phyloP scores from a whole-genome alignment of 2,797 vertebrate species.

The Girardinus metallicus region DNA sequence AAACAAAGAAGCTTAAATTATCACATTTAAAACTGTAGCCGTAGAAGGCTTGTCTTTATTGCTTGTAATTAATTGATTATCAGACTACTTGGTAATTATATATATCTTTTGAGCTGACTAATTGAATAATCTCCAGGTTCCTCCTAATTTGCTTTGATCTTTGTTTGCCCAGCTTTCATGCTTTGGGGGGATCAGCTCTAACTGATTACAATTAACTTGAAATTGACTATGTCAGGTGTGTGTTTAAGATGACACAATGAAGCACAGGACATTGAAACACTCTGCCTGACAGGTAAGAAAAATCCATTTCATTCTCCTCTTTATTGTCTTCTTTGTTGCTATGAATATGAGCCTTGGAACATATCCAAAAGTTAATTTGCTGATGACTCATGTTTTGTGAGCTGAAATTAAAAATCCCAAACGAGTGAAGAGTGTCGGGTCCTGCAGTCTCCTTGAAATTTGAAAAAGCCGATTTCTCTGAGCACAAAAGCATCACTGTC shows the following conservation, averaged over 20 bases:
- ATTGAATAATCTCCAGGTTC: conserved; percentile 17
- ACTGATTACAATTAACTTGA: conserved; percentile 6
- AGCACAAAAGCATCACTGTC: conserved; percentile 65
- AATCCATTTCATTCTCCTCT: conserved; percentile 22
- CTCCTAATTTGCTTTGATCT: conserved; percentile 14
- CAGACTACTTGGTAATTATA: conserved; percentile 17
- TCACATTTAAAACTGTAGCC: conserved; percentile 3
- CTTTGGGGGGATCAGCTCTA: neutral
- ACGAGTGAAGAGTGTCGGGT: conserved; percentile 23
- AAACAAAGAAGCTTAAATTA: neutral
- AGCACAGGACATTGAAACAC: neutral
- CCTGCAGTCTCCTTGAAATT: conserved; percentile 34
- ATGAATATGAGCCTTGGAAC: conserved; percentile 40
- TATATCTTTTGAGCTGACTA: neutral
- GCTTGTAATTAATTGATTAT: conserved; percentile 32
- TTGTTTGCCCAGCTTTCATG: conserved; percentile 7
- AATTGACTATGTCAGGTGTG: neutral
- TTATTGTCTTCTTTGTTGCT: conserved; percentile 34
- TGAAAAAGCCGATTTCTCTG: conserved; percentile 51
- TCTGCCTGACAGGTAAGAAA: conserved; percentile 51
- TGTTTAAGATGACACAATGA: neutral
- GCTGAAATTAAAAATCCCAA: conserved; percentile 46
- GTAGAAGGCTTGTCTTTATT: conserved; percentile 8
- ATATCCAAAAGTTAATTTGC: conserved; percentile 43
- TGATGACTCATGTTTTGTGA: conserved; percentile 52